Evolutionary conservation across 2,113 vertebrate genomes (phyloP).

Genomic region (Lepidothrix coronata): DNA sequence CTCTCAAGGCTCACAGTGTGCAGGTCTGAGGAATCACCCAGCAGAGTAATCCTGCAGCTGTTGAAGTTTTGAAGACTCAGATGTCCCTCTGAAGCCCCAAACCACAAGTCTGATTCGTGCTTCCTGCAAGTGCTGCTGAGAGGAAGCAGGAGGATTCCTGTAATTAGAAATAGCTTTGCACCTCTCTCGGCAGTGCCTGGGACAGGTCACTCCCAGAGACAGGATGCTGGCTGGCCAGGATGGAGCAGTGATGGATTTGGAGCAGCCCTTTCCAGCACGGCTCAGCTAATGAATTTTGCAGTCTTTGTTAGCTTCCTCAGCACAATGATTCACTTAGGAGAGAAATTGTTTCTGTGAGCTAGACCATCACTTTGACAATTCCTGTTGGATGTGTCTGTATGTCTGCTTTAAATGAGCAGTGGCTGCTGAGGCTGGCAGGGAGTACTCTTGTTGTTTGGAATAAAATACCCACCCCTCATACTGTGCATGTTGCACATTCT

Average conservation of each 20-base stretch:
- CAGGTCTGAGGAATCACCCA: neutral
- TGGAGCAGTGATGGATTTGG: neutral
- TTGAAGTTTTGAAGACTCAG: neutral
- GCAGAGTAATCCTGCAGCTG: neutral
- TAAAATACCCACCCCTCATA: neutral
- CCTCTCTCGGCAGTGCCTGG: neutral
- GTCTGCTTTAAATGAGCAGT: neutral
- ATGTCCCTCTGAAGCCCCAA: neutral
- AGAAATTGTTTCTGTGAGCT: conserved; percentile 14
- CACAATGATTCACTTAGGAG: neutral
- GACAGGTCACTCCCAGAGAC: neutral
- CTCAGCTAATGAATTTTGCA: conserved; percentile 47
- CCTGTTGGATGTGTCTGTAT: neutral
- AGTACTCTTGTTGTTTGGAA: neutral
- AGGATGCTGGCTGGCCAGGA: conserved; percentile 7
- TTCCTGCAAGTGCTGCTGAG: neutral
- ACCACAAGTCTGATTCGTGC: neutral
- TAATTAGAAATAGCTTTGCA: neutral
- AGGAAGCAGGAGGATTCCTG: neutral
- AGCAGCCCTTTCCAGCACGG: neutral
- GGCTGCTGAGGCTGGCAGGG: neutral
- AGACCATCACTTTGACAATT: neutral
- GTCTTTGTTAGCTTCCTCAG: neutral
- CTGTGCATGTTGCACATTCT: neutral
- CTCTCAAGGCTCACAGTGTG: neutral